Evolutionary conservation across 2,797 vertebrate genomes (phyloP).

Genomic region (Spizella passerina): DNA sequence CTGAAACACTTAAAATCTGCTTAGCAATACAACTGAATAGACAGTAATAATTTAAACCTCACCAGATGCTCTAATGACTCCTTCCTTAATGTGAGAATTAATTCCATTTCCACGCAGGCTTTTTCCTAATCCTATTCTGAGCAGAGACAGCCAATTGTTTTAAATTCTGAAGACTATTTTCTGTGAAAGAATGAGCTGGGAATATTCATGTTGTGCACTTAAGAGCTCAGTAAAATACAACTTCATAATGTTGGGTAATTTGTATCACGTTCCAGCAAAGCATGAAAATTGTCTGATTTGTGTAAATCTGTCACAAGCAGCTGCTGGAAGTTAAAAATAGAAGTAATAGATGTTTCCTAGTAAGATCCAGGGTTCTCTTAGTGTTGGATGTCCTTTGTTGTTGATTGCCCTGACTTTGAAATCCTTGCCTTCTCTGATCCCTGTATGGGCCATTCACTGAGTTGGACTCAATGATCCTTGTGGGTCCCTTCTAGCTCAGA

Average conservation of each 20-base stretch:
- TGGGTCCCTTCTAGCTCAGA: neutral
- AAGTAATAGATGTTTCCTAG: neutral
- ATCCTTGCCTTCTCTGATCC: neutral
- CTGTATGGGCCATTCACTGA: neutral
- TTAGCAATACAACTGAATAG: slow-evolving; percentile 8
- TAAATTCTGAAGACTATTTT: neutral
- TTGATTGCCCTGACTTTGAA: neutral
- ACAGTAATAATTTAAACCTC: slow-evolving; percentile 14
- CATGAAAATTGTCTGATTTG: neutral
- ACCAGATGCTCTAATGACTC: slow-evolving; percentile 52
- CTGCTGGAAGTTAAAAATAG: slow-evolving; percentile 14
- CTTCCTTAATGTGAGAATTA: slow-evolving; percentile 50
- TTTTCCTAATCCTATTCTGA: slow-evolving; percentile 40
- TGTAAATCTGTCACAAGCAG: neutral
- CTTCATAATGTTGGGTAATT: neutral
- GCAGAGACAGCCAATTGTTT: slow-evolving; percentile 34
- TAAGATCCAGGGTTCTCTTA: neutral
- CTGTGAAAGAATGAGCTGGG: neutral
- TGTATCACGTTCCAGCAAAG: neutral
- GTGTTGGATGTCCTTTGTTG: neutral
- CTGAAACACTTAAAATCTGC: slow-evolving; percentile 24
- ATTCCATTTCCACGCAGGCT: slow-evolving; percentile 31
- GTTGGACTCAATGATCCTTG: neutral
- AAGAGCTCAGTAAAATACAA: neutral
- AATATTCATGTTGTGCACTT: neutral